Conservation (phyloP, 2,888 invertebrate genomes). For the Brenthis hecate region DNA sequence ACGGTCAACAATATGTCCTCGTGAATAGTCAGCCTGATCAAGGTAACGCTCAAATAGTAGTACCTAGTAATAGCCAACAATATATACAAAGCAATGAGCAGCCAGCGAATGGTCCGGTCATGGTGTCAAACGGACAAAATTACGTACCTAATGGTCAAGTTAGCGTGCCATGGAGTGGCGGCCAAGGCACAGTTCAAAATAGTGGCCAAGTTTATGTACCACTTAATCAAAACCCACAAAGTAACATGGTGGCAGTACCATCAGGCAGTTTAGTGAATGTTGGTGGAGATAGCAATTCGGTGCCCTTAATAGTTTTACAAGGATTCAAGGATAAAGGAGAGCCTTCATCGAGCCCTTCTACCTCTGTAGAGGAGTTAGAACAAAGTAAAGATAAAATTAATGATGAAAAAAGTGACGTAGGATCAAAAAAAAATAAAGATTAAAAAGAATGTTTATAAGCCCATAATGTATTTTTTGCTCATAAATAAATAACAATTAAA, state of each 20-base stretch:
- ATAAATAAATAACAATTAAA: background rate
- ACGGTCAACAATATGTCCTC: slow-evolving; percentile 4
- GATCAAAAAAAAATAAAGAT: background rate
- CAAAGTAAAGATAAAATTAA: background rate
- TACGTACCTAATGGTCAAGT: slow-evolving; percentile 7
- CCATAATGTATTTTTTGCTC: too few relatives aligned
- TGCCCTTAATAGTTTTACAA: slow-evolving; percentile 4
- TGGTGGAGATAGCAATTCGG: slow-evolving; percentile 2
- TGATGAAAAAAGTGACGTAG: slow-evolving; percentile 6
- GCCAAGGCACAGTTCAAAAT: background rate
- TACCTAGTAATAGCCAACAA: slow-evolving; percentile 10
- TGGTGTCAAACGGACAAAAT: slow-evolving; percentile 5
- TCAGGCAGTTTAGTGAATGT: slow-evolving; percentile 5
- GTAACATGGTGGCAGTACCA: slow-evolving; percentile 3
- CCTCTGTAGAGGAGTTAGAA: background rate
- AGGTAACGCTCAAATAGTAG: background rate
- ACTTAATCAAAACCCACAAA: slow-evolving; percentile 8
- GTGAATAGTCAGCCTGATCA: background rate
- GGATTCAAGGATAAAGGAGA: slow-evolving; percentile 11
- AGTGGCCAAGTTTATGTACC: slow-evolving; percentile 23
- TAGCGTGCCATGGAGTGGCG: slow-evolving; percentile 4
- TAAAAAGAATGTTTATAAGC: background rate
- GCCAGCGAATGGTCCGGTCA: background rate
- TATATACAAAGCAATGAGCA: slow-evolving; percentile 4
- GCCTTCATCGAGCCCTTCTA: background rate